phyloP scores from a whole-genome alignment of 2,797 vertebrate species.

The Taeniopygia guttata region DNA sequence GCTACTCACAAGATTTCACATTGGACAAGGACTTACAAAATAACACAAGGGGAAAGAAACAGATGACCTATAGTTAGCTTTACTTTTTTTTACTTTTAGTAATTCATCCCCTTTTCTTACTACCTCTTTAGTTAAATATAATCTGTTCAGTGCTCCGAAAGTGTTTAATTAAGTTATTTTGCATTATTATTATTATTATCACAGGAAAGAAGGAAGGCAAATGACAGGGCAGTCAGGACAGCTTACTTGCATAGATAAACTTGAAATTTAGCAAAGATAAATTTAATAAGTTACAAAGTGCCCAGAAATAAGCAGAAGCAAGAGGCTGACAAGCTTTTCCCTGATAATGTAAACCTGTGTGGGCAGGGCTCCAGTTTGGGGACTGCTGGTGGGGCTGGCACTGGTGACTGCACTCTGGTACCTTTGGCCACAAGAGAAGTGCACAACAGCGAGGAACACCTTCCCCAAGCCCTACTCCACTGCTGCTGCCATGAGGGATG shows the following conservation, averaged over 20 bases:
- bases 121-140: not conserved
- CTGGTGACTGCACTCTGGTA: not conserved
- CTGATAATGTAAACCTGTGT: not conserved
- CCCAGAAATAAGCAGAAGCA: not conserved
- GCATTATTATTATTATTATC: not conserved
- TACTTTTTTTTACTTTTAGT: not conserved
- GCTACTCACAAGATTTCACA: not conserved
- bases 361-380: not conserved
- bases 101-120: not conserved
- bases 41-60: not conserved
- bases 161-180: not conserved
- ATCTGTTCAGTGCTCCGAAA: not conserved
- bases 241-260: not conserved
- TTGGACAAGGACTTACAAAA: not conserved
- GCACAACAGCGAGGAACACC: not conserved
- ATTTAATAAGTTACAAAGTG: not conserved
- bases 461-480: too few species aligned
- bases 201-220: not conserved
- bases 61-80: not conserved
- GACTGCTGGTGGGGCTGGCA: not conserved
- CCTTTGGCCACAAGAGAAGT: not conserved
- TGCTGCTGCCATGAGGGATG: accelerated
- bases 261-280: not conserved
- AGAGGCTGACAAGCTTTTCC: not conserved
- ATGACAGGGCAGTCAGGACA: not conserved